Conservation (phyloP, 1,140 invertebrate genomes). For the Tyrophagus putrescentiae region DNA sequence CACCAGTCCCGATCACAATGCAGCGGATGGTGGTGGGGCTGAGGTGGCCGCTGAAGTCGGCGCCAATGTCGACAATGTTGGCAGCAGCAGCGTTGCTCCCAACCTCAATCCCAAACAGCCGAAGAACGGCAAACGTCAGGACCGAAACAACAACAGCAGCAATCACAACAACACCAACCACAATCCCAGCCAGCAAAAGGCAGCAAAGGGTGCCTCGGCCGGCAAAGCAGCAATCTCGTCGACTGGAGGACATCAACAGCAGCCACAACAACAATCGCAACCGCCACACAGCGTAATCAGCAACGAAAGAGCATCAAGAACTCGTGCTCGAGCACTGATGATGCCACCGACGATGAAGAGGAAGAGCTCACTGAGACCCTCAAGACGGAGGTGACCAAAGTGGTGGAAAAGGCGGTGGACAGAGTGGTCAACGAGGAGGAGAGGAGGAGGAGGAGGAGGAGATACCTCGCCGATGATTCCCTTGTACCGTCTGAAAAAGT, state of each 20-base stretch:
- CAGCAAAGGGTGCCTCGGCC: not conserved
- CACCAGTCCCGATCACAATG: not conserved
- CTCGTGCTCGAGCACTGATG: constrained; percentile 1
- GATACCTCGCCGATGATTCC: not conserved
- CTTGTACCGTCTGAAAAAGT: constrained; percentile 5
- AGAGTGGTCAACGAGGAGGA: not conserved
- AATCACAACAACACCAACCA: not conserved
- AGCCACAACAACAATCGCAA: not conserved
- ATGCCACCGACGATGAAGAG: not conserved
- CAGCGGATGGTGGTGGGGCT: constrained; percentile 6
- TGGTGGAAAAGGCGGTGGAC: no score
- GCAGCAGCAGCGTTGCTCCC: not conserved
- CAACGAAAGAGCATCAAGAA: not conserved
- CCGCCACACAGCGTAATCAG: not conserved
- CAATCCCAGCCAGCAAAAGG: not conserved
- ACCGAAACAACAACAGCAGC: not conserved
- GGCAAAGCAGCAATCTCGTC: not conserved
- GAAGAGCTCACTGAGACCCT: no score
- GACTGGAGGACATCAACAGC: not conserved
- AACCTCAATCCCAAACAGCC: not conserved
- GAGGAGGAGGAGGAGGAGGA: not conserved
- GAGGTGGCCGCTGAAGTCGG: not conserved
- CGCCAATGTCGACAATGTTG: not conserved
- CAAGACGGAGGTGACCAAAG: no score
- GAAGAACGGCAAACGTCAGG: constrained; percentile 9